Base-by-base conservation (phyloP, 1,140 invertebrate genomes). In the Saccostrea glomerata region DNA sequence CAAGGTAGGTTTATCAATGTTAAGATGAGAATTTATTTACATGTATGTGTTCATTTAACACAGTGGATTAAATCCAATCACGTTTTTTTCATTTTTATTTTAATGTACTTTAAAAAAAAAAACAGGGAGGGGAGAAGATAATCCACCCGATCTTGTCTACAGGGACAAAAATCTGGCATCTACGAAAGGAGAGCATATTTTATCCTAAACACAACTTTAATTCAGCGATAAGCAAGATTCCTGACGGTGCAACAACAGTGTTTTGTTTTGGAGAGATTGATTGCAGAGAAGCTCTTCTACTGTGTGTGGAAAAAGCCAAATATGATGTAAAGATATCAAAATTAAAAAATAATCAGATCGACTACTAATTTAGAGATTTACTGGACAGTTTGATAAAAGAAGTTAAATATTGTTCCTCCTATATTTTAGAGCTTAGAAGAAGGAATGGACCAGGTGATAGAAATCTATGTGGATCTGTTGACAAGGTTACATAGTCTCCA, bases 261-360 rank as follows among this genome's bases (percentile, higher is more conserved):
- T 66, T 87, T 55, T 89, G 89, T 83, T 89, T 89, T 55, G 89
- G 89, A 60, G 89, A 89, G 73, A 89, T 89, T 25, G 89, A 89
- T 70, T 89, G 89, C 25, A 58, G 89, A 54, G 89, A 89, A 82
- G 89, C 89, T 66, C 83, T 89, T 1, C 25, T 87, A 47, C 4
- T 86, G 23, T 89, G 89, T 89, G 84, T 89, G 23, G 89, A 89
- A 66, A 85, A 89, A 66, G 89, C 66, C 1, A 87, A 85, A 86
- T 89, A 89, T 87, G 89, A 89, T 85, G 89, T 87, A 66, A 87
- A 70, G 12, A 47, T 56, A 13, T 85, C 2, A 36, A 36, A 36
- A 36, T 36, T 1, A 47, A 47, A 47, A 47, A 47, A 47, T 47
- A 47, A 47, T 47, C 47, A 47, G 47, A 47, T 47, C 5, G 6